Evolutionary conservation across 2,888 invertebrate species (phyloP), one percentile per base, ranked within the genome.

Genomic region (Aethes cnicana): DNA sequence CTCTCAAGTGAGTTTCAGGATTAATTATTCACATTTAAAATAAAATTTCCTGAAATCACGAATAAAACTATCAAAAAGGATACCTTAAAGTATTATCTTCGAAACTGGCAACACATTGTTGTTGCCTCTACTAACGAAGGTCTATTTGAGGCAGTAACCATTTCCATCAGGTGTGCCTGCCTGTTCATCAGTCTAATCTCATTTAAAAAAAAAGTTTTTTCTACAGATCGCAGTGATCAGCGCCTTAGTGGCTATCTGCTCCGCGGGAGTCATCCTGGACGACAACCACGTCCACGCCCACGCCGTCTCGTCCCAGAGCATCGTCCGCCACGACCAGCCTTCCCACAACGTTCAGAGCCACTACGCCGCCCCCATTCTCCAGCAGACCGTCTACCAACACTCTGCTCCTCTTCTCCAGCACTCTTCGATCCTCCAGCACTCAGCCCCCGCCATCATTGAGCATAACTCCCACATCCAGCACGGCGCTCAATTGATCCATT

Each of bases 231-330:
- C 81, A 57, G 64, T 84, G 30, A 56, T 91, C 60, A 76, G 81
- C 64, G 72, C 77, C 37, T 54, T 91, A 25, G 69, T 91, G 62
- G 90, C 90, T 1, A 62, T 75, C 18, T 89, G 90, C 69, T 85
- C 85, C 52, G 90, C 88, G 1, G 91, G 85, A 20, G 50, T 81
- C 1, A 65, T 90, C 25, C 63, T 69, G 3, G 78, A 81, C 9
- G 72, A 83, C 16, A 72, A 70, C 3, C 78, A 81, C 28, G 56
- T 57, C 14, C 52, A 52, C 14, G 52, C 39, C 1, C 68, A 70
- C 3, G 85, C 86, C 2, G 67, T 89, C 9, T 88, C 89, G 11
- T 85, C 87, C 7, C 88, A 88, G 49, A 88, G 81, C 69, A 83
- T 89, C 56, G 61, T 81, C 55, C 83, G 78, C 36, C 86, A 87